Evolutionary conservation across 2,797 vertebrate species (phyloP), one percentile per base, ranked within the genome.

Genomic region (Strix occidentalis): DNA sequence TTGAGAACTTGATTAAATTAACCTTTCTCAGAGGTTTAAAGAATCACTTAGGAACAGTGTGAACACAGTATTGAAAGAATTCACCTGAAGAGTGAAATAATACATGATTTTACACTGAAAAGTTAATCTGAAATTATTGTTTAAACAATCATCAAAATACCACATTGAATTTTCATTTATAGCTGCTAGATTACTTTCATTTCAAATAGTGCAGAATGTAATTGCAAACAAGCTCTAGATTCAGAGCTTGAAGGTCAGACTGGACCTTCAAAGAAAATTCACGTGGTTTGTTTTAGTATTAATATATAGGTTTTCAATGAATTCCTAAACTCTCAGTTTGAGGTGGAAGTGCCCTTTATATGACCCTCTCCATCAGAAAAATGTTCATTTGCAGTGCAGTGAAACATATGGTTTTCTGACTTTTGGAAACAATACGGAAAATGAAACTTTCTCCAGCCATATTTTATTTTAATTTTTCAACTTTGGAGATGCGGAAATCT

Each of bases 391-490:
- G 69, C 51, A 90, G 37, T 68, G 74, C 35, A 50, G 26, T 60
- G 57, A 94, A 48, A 53, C 75, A 94, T 84, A 87, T 90, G 94
- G 87, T 68, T 95, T 94, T 94, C 53, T 95, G n/a, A 39, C 54
- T 94, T 96, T 97, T 74, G 60, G 82, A 96, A 92, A 86, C 41
- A 93, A 78, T 85, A 90, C 56, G 11, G 85, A 90, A 97, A 97
- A 65, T 6, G 13, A 76, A 81, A 83, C 51, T 94, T 96, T 86
- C 82, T 87, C 37, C 56, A 82, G 63, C 71, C 46, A 87, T 95
- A 93, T 95, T 87, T 95, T 94, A 93, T 90, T 92, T 93, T 94
- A 89, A 76, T 64, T 96, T 96, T 96, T 92, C 15, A 84, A 90
- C 51, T 92, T 89, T 60, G 51, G 70, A 65, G 29, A 77, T 75